Evolutionary conservation across 2,113 vertebrate species (phyloP).

Genomic region (Willisornis vidua): DNA sequence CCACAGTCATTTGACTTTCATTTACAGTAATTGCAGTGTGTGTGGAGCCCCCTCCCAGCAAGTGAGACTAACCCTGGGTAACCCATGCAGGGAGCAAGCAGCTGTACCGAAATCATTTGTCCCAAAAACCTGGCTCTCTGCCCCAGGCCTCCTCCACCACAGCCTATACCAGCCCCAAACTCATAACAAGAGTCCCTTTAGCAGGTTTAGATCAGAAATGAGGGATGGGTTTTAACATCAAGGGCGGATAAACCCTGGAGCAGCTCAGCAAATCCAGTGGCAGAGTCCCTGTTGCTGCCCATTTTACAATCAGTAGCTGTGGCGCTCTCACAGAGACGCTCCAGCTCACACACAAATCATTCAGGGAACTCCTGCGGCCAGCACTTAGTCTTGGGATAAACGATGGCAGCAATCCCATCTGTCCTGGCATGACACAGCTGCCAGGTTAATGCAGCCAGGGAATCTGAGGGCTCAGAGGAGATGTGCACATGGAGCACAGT

Average conservation of each 20-base stretch:
- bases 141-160: not conserved
- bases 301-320: not conserved
- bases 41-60: not conserved
- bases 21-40: not conserved
- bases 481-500: not conserved
- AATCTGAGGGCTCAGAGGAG: rapidly evolving
- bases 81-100: not conserved
- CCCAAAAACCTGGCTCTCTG: not conserved
- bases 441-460: rapidly evolving
- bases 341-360: not conserved
- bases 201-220: not conserved
- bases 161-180: not conserved
- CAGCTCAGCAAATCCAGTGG: not conserved
- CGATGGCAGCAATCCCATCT: not conserved
- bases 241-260: not conserved
- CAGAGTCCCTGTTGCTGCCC: not conserved
- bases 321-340: not conserved
- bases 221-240: not conserved
- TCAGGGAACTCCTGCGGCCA: not conserved
- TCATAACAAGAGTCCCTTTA: not conserved
- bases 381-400: not conserved
- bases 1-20: not conserved
- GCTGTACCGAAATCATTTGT: not conserved
- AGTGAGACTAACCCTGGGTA: not conserved
- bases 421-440: rapidly evolving